Conservation (phyloP, 2,888 invertebrate species). For the Thymelicus acteon region DNA sequence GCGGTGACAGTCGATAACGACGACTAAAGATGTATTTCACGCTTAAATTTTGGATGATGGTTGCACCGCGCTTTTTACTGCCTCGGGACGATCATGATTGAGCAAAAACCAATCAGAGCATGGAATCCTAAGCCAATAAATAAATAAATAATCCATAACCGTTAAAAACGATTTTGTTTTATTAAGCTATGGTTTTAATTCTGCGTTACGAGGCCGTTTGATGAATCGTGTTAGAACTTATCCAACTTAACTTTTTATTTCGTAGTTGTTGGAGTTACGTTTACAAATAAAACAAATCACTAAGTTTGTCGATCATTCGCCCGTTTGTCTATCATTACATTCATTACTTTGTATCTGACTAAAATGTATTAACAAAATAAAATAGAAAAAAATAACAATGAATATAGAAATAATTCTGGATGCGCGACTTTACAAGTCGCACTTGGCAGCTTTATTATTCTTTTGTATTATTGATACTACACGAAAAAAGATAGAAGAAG, state of each 20-base stretch:
- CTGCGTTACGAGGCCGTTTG: not conserved
- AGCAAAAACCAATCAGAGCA: conserved; percentile 32
- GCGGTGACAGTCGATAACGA: conserved; percentile 9
- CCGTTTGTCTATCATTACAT: too few relatives aligned
- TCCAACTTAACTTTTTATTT: not conserved
- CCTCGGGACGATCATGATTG: conserved; percentile 12
- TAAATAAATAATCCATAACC: conserved; percentile 8
- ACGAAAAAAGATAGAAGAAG: too few relatives aligned
- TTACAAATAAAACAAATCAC: too few relatives aligned
- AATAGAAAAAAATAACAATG: too few relatives aligned
- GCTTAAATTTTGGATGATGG: conserved; percentile 23
- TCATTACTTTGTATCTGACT: too few relatives aligned
- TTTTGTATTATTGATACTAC: too few relatives aligned
- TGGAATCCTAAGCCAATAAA: conserved; percentile 17
- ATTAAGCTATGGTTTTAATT: not conserved
- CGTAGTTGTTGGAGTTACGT: too few relatives aligned
- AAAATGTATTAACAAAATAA: too few relatives aligned
- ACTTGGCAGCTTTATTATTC: too few relatives aligned
- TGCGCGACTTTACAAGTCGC: too few relatives aligned
- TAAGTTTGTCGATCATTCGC: too few relatives aligned
- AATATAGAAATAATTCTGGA: too few relatives aligned
- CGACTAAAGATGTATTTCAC: conserved; percentile 31
- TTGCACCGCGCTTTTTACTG: conserved; percentile 27
- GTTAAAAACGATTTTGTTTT: not conserved
- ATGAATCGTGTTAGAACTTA: not conserved